Evolutionary conservation across 1,140 invertebrate genomes (phyloP), one percentile per base, ranked within the genome.

Genomic region (Aplysia californica): DNA sequence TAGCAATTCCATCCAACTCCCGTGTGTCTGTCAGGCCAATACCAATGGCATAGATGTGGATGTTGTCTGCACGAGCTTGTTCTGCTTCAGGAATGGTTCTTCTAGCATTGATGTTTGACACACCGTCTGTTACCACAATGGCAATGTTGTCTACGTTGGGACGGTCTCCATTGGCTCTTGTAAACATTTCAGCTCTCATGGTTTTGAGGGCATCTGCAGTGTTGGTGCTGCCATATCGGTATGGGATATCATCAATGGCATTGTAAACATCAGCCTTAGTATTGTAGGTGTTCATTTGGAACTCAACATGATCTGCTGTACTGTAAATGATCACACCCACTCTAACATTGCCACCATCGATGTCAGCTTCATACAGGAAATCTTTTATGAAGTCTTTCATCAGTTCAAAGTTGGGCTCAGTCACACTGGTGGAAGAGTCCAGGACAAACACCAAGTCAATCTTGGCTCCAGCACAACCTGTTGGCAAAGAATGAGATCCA

Each of bases 41-140:
- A 58, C 84, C 84, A 68, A 86, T 79, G 50, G 79, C 86, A 75
- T 86, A 87, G 50, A 87, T 83, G 31, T 83, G 75, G 59, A 85
- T 84, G 15, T 78, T 71, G 23, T 75, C 72, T 20, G 58, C 75
- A 36, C 79, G 73, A 21, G 78, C 80, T 35, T 58, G 55, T 38
- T 78, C 77, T 20, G 84, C 84, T 80, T 87, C 82, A 23, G 83
- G 81, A 39, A 87, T 80, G 6, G 86, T 87, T 39, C 79, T 77
- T 4, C 80, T 70, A 2, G 80, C 72, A 69, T 86, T 86, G 61
- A 86, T 83, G 76, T 88, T 88, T 0, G 87, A 86, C 26, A 84
- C 79, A 36, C 85, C 85, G 56, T 85, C 85, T 56, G 85, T 85
- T 4, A 86, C 55, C 0, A 86, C 77, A 35, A 87, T 81, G 31